These are phyloP conservation scores for Ditylenchus dipsaci DNA, from an alignment of 1,140 invertebrate species.

Conservation along the genomic window DNA sequence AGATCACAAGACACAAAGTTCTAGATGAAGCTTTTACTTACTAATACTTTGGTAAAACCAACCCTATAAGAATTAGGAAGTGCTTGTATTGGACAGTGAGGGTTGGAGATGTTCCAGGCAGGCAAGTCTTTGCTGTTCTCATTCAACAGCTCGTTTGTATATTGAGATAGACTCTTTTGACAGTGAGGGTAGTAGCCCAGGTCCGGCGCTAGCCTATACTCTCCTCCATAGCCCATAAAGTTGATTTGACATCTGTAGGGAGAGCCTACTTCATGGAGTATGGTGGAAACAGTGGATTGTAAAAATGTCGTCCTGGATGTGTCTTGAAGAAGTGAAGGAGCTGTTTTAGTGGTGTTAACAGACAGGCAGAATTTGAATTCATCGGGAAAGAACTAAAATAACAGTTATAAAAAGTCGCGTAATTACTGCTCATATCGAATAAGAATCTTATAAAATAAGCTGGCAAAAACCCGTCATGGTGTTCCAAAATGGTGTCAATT, in stretches of 20 bases:
- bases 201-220: slow-evolving; percentile 41
- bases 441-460: too few species aligned
- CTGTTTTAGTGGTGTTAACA: slow-evolving; percentile 35
- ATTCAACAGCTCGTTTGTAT: slow-evolving; percentile 13
- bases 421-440: too few species aligned
- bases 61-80: slow-evolving; percentile 37
- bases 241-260: slow-evolving; percentile 26
- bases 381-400: slow-evolving; percentile 44
- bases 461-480: too few species aligned
- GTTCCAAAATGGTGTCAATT: too few species aligned
- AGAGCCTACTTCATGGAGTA: slow-evolving; percentile 37
- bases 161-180: slow-evolving; percentile 22
- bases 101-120: slow-evolving; percentile 33
- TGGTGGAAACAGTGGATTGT: slow-evolving; percentile 33
- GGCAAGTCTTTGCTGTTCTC: slow-evolving; percentile 8
- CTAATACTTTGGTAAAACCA: background rate
- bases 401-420: background rate
- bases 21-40: slow-evolving; percentile 7
- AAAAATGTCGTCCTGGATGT: slow-evolving; percentile 38
- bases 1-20: slow-evolving; percentile 42
- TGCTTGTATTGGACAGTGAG: slow-evolving; percentile 38
- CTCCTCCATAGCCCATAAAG: slow-evolving; percentile 42
- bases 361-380: slow-evolving; percentile 41
- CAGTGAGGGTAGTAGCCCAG: slow-evolving; percentile 38
- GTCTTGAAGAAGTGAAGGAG: slow-evolving; percentile 28